Conservation (phyloP, 2,113 vertebrate species). For the Calypte anna region DNA sequence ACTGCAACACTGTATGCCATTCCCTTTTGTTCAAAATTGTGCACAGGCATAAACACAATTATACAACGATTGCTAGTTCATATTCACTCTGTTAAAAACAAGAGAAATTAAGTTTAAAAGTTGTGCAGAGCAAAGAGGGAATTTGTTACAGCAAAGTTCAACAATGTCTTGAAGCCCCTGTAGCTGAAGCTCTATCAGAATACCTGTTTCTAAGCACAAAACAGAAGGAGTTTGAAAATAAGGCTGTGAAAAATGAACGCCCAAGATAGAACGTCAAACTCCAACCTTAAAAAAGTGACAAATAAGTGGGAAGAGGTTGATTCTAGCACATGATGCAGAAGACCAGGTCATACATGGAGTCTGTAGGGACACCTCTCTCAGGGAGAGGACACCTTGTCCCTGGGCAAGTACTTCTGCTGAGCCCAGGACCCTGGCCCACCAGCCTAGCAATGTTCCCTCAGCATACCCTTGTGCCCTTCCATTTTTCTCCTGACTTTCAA, state of each 20-base stretch:
- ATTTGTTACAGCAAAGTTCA: neutral
- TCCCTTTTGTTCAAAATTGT: slow-evolving; percentile 19
- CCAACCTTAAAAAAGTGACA: neutral
- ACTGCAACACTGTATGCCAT: neutral
- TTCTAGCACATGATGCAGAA: neutral
- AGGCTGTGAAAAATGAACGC: neutral
- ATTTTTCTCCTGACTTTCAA: too few species aligned
- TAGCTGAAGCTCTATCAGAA: neutral
- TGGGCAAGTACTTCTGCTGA: neutral
- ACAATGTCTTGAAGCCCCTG: neutral
- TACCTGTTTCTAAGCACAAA: neutral
- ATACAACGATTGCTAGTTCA: neutral
- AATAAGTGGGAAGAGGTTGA: neutral
- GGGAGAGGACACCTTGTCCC: neutral
- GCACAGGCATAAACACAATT: slow-evolving; percentile 18
- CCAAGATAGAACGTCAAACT: neutral
- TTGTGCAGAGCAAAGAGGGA: neutral
- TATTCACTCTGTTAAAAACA: neutral
- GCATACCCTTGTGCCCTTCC: accelerated
- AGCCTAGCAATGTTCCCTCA: accelerated
- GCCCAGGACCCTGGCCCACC: neutral
- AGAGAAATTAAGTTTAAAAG: neutral
- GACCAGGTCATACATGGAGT: neutral
- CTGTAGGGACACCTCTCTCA: neutral
- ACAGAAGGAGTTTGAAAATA: neutral